A percentile compares a stretch with the other conserved stretches of the same genome.
Evolutionary conservation across 2,113 vertebrate genomes (phyloP).

Genomic region (Leucosticte australis): DNA sequence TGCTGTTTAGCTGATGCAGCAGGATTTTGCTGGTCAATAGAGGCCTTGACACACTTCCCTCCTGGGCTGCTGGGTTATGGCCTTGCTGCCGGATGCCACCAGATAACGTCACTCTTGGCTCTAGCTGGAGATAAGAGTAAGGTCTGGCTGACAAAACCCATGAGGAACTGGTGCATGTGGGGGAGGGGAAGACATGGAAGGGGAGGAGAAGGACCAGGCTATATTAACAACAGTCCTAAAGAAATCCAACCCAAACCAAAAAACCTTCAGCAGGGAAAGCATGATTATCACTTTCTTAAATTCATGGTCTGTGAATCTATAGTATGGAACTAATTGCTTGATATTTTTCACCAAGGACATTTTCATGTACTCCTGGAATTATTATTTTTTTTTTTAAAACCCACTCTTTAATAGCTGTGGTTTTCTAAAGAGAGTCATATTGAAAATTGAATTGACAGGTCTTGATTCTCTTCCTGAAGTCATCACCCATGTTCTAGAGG

Average conservation of each 20-base stretch:
- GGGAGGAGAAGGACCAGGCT: not conserved
- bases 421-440: constrained; percentile 39
- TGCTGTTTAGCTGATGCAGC: constrained; percentile 45
- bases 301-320: not conserved
- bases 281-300: not conserved
- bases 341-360: not conserved
- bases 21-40: not conserved
- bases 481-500: constrained; percentile 53
- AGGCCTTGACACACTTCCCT: constrained; percentile 44
- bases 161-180: not conserved
- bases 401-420: constrained; percentile 19
- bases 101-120: not conserved
- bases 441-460: constrained; percentile 48
- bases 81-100: not conserved
- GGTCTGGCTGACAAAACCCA: not conserved
- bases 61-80: not conserved
- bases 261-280: not conserved
- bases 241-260: not conserved
- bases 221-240: not conserved
- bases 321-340: not conserved
- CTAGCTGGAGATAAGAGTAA: not conserved
- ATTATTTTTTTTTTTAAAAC: not conserved
- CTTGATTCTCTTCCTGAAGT: constrained; percentile 60
- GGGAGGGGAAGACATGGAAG: not conserved
- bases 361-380: not conserved